Base-by-base conservation (phyloP, 2,797 vertebrate species). In the Siniperca scherzeri region DNA sequence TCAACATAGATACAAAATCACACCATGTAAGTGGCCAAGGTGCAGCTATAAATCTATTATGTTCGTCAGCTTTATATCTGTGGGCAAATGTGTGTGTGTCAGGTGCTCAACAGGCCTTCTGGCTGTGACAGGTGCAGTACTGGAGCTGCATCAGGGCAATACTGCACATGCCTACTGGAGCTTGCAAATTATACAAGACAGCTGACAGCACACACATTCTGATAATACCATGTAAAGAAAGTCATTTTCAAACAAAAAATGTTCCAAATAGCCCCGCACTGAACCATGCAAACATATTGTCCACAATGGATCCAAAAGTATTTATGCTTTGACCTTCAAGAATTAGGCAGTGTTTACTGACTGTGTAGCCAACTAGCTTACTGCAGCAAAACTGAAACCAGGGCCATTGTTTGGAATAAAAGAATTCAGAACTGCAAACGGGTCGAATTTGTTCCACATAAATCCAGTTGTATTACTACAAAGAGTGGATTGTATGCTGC, bases 271-370 rank as follows among this genome's bases (percentile, higher is more conserved):
- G 84, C 70, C 56, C 46, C 0, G 5, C 42, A 21, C 11, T 68
- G 77, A 86, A 75, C 52, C 70, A 65, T 27, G 48, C 82, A 59
- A 65, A 78, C 83, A 79, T 62, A 87, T 74, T 83, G 85, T 91
- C 78, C 80, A 65, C 9, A 1, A 40, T 74, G 75, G 71, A 88
- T 87, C 78, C 77, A 65, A 66, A 69, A 61, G 71, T 87, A 69
- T 89, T 92, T 86, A 84, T 91, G 80, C 81, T 87, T 81, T 91
- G 88, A 92, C 91, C 89, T 89, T 93, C 86, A 91, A 78, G 86
- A 91, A 88, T 91, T 87, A 88, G 69, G 50, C 78, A 62, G 74
- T 85, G 85, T 86, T 87, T 89, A 83, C 74, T 25, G 67, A 72
- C 68, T 81, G 78, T 57, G 81, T 74, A 82, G 87, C 86, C 77